Evolutionary conservation across 2,113 vertebrate species (phyloP).

Genomic region (Tenrec ecaudatus): DNA sequence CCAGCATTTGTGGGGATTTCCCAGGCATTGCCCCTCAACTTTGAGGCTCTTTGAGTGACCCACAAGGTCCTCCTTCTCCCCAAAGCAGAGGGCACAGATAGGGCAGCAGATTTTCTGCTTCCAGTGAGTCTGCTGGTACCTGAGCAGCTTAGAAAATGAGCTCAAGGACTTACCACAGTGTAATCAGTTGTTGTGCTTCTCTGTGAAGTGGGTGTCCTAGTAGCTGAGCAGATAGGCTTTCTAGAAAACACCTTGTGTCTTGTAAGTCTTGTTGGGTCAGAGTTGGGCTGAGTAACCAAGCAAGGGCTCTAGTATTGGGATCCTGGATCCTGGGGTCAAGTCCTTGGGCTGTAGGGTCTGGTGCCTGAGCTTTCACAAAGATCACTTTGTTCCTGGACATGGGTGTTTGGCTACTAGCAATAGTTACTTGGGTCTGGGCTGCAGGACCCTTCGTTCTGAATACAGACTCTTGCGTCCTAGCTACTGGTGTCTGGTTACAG

Average conservation of each 20-base stretch:
- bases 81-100: constrained; percentile 61
- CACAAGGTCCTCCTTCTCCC: constrained; percentile 63
- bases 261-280: not conserved
- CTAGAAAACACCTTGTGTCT: constrained; percentile 18
- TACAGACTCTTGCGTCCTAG: not conserved
- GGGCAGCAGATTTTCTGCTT: constrained; percentile 70
- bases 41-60: constrained; percentile 42
- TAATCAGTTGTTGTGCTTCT: constrained; percentile 18
- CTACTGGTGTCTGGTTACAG: not conserved
- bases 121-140: constrained; percentile 58
- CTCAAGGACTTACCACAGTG: constrained; percentile 41
- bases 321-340: not conserved
- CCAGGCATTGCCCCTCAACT: not conserved
- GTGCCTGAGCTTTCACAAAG: not conserved
- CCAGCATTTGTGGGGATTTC: constrained; percentile 31
- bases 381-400: not conserved
- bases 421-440: not conserved
- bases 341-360: not conserved
- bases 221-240: constrained; percentile 44
- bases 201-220: constrained; percentile 46
- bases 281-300: not conserved
- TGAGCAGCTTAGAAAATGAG: not conserved
- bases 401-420: not conserved
- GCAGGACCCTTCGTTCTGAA: not conserved
- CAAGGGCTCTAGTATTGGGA: too few relatives aligned